Percentiles rank a stretch among this genome's conserved stretches.
These are phyloP conservation scores for Nomia melanderi DNA, from an alignment of 1,140 invertebrate genomes.

Conservation along the genomic window DNA sequence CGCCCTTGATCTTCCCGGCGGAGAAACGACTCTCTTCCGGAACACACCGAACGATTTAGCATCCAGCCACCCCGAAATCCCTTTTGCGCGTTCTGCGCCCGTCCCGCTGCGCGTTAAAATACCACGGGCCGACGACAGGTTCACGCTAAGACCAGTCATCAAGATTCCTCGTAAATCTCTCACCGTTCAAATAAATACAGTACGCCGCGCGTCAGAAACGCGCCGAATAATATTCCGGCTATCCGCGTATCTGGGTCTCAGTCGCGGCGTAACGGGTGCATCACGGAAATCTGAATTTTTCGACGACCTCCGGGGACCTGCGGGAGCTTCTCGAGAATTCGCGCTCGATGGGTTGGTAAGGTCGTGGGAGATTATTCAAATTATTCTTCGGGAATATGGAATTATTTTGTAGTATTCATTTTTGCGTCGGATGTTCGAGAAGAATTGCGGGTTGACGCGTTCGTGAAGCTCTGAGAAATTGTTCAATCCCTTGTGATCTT, in stretches of 20 bases:
- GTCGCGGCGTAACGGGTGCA: too few relatives aligned
- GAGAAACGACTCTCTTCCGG: background rate
- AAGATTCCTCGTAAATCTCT: conserved; percentile 35
- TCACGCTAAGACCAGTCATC: conserved; percentile 8
- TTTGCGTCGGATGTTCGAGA: too few relatives aligned
- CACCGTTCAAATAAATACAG: conserved; percentile 23
- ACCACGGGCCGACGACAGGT: conserved; percentile 3
- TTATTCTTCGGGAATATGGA: too few relatives aligned
- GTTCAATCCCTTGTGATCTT: too few relatives aligned
- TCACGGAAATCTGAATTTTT: background rate
- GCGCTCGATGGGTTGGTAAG: too few relatives aligned
- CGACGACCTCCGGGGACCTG: too few relatives aligned
- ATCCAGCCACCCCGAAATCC: background rate
- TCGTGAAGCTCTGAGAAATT: too few relatives aligned
- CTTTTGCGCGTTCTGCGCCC: background rate
- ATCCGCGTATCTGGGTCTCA: background rate
- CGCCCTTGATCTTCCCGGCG: conserved; percentile 4
- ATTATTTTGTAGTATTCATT: too few relatives aligned
- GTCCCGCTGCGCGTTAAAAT: background rate
- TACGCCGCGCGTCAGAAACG: background rate
- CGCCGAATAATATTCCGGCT: background rate
- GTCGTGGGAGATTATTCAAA: too few relatives aligned
- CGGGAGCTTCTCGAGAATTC: too few relatives aligned
- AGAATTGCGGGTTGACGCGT: too few relatives aligned
- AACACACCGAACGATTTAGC: background rate